Conservation (phyloP, 2,113 vertebrate species). For the Urocynchramus pylzowi region DNA sequence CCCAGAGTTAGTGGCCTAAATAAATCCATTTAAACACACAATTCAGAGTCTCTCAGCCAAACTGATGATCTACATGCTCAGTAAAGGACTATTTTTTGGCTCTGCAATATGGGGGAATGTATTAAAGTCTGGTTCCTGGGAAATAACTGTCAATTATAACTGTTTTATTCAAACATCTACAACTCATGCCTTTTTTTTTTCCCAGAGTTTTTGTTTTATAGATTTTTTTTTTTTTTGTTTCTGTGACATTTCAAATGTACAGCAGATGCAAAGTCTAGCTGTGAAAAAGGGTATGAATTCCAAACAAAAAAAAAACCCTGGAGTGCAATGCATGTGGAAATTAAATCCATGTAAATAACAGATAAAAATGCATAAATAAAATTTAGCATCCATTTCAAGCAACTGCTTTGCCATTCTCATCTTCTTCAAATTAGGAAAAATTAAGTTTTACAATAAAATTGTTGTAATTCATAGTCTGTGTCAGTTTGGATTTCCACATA, state of each 20-base stretch:
- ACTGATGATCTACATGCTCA: background rate
- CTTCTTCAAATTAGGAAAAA: background rate
- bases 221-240: background rate
- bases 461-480: background rate
- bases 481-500: background rate
- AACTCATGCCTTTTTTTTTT: background rate
- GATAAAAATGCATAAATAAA: background rate
- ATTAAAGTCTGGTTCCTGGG: background rate
- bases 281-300: fast-evolving
- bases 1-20: background rate
- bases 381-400: background rate
- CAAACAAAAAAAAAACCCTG: background rate
- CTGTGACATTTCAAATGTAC: background rate
- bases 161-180: background rate
- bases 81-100: background rate
- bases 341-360: background rate
- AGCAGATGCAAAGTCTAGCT: background rate
- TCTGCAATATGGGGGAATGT: background rate
- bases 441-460: background rate
- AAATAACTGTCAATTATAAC: background rate
- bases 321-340: background rate
- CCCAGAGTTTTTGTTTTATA: background rate
- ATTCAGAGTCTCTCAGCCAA: background rate
- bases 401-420: background rate
- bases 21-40: background rate